Evolutionary conservation across 2,797 vertebrate genomes (phyloP), one percentile per base, ranked within the genome.

Genomic region (Salarias fasciatus): DNA sequence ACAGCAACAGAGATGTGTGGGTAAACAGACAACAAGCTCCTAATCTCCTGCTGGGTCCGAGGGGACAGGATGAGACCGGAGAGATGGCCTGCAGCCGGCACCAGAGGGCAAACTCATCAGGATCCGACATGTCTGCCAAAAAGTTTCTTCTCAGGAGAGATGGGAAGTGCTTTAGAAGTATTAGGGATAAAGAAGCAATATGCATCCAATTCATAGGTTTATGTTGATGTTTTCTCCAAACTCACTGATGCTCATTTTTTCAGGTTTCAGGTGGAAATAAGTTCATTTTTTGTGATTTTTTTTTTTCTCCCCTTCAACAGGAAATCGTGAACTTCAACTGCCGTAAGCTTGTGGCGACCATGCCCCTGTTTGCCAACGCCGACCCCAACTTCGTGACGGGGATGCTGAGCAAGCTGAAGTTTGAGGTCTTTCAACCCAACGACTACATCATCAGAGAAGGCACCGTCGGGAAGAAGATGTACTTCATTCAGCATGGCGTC

Each of bases 291-390:
- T 18, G 63, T 47, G 29, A n/a, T 30, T 48, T 29, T 15, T 24
- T 36, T 55, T 51, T 35, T 6, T 28, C 43, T 59, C 18, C 43
- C 59, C 18, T 48, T 28, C 40, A 84, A 53, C 86, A 99, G 97
- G 97, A 99, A 89, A 99, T 99, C 42, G 96, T 99, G 75, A 99
- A 99, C 91, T 99, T 98, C 84, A 98, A 98, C 54, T 99, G 97
- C 72, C 94, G 97, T 35, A 99, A 99, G 68, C 92, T 99, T 1
- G 97, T 99, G 73, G 97, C 97, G 79, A 98, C 97, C 1, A 99
- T 99, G 97, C 97, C 97, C 8, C 91, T 98, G 65, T 99, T 99
- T 65, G 97, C 97, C 49, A 99, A 98, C 0, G 97, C 97, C 0
- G 97, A 99, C 85, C 97, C 97, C 56, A 99, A 98, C 92, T 99